These are phyloP conservation scores for Hololepta plana DNA, from an alignment of 2,888 invertebrate genomes.

Conservation along the genomic window DNA sequence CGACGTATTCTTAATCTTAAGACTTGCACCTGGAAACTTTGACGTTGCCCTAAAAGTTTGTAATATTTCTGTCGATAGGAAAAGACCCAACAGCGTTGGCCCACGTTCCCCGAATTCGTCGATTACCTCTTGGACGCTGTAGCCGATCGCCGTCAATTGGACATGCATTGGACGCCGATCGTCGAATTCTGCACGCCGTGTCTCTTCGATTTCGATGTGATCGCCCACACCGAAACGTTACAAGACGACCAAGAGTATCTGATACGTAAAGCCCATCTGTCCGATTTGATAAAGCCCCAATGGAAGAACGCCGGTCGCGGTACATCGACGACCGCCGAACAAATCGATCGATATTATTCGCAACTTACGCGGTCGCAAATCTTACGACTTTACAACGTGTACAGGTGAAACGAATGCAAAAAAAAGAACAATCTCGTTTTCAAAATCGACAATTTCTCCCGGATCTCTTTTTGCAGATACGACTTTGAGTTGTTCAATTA, in stretches of 20 bases:
- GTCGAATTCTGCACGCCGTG: constrained; percentile 73
- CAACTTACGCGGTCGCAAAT: constrained; percentile 58
- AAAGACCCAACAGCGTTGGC: constrained; percentile 33
- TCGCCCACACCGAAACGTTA: constrained; percentile 67
- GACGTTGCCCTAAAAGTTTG: too few relatives aligned
- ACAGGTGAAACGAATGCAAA: too few relatives aligned
- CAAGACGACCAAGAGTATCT: constrained; percentile 69
- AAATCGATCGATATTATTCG: constrained; percentile 57
- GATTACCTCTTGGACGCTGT: constrained; percentile 57
- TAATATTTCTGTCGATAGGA: too few relatives aligned
- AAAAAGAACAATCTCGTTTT: too few relatives aligned
- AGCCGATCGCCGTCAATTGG: constrained; percentile 40
- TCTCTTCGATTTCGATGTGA: constrained; percentile 62
- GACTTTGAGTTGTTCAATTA: constrained; percentile 83
- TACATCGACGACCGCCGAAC: constrained; percentile 52
- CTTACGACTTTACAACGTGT: constrained; percentile 59
- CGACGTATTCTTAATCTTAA: too few relatives aligned
- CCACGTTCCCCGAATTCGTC: constrained; percentile 68
- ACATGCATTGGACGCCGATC: constrained; percentile 82
- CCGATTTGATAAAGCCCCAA: constrained; percentile 60
- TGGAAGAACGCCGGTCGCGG: constrained; percentile 68
- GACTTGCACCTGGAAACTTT: too few relatives aligned
- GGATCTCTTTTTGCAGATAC: constrained; percentile 37
- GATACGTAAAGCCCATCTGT: constrained; percentile 56
- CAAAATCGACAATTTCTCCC: too few relatives aligned